phyloP scores from a whole-genome alignment of 2,888 invertebrate genomes.

The Peribatodes rhomboidaria region DNA sequence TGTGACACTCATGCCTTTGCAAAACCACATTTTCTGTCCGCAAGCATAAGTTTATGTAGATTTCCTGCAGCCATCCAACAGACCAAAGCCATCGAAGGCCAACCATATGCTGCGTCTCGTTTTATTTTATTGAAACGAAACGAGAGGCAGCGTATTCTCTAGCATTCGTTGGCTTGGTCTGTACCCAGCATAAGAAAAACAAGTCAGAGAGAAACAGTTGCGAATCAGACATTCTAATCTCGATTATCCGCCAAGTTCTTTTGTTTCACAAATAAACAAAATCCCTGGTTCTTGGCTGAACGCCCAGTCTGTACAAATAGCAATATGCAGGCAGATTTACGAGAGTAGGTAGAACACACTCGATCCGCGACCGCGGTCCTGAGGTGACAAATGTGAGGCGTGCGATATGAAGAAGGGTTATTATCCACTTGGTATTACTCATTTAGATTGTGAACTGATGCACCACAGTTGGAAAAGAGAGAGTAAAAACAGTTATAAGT shows the following conservation, averaged over 20 bases:
- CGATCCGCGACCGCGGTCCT: conserved; percentile 14
- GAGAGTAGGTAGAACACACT: conserved; percentile 19
- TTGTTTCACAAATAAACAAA: conserved; percentile 8
- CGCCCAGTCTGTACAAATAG: conserved; percentile 23
- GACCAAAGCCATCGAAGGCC: too few relatives aligned
- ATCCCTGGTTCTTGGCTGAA: conserved; percentile 19
- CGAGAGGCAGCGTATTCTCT: too few relatives aligned
- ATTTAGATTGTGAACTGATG: not conserved
- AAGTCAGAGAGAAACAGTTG: conserved; percentile 4
- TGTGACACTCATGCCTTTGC: too few relatives aligned
- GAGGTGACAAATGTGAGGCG: conserved; percentile 59
- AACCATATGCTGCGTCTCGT: too few relatives aligned
- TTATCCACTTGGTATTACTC: conserved; percentile 44
- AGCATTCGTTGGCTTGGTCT: too few relatives aligned
- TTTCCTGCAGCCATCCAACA: too few relatives aligned
- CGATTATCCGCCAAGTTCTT: conserved; percentile 10
- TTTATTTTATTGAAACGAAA: too few relatives aligned
- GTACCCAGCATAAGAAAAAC: not conserved
- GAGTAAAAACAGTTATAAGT: too few relatives aligned
- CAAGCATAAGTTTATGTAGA: too few relatives aligned
- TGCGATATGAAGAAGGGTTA: conserved; percentile 38
- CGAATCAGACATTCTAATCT: conserved; percentile 16
- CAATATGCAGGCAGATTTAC: conserved; percentile 50
- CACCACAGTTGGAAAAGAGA: not conserved
- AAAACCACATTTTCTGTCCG: too few relatives aligned